Evolutionary conservation across 2,888 invertebrate species (phyloP), one percentile per base, ranked within the genome.

Genomic region (Leptarthrus brevirostris): DNA sequence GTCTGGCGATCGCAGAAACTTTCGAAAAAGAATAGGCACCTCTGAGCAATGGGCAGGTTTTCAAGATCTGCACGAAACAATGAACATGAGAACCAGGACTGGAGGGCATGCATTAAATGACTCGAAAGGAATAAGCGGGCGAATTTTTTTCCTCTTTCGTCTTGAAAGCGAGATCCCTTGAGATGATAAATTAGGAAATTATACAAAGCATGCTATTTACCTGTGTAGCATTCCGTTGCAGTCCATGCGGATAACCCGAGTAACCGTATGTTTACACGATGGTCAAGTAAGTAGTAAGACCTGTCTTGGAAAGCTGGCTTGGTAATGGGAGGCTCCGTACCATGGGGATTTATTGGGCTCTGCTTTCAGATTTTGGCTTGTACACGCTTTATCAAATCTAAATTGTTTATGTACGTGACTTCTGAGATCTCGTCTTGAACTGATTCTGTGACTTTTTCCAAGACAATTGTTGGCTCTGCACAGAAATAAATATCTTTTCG

Each of bases 131-230:
- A 44, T 30, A 16, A 40, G 30, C 34, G 22, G 47, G 40, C 52
- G 69, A 52, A 44, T 52, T 40, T 34, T 52, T 69, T 69, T 69
- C 22, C 36, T 58, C 58, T 40, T 69, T 52, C 34, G 18, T 36
- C 69, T 52, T 44, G 69, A 52, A 54, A 54, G 22, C 34, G 52
- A 71, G 71, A 71, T 71, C 40, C 54, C 40, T 54, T 40, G 54
- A 71, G 54, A 71, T 71, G 71, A 71, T 71, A 71, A 71, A 71
- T 71, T 71, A 52, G 71, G 71, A 52, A 71, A 71, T 71, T 71
- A 54, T 71, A 71, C 54, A 71, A 71, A 71, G 40, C 52, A 69
- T 69, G 52, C 30, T 52, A 52, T 52, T 49, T 69, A 69, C 52
- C 49, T 52, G 64, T 40, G 40, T 40, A 12, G 40, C n/a, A n/a